A percentile compares a stretch with the other conserved stretches of the same genome.
Conservation (phyloP, 2,113 vertebrate species). For the Mus spicilegus region DNA sequence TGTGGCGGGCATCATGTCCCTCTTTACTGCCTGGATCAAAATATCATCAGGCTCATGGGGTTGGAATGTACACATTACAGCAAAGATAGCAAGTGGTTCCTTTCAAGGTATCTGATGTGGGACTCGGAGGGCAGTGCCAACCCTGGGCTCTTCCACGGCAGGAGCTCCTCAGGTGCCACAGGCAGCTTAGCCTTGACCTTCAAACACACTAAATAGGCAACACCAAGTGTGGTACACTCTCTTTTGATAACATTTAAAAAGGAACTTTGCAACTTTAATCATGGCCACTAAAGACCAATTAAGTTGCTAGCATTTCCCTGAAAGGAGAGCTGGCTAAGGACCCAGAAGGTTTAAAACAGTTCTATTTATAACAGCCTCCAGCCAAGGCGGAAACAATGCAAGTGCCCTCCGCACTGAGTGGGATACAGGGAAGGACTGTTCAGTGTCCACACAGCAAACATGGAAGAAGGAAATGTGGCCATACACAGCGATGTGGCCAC, state of each 20-base stretch:
- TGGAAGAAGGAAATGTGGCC: accelerated
- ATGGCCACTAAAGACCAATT: neutral
- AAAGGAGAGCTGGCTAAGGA: neutral
- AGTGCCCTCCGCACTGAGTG: accelerated
- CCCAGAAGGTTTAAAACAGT: neutral
- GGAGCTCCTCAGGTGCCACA: neutral
- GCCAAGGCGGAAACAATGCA: neutral
- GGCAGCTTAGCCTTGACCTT: neutral
- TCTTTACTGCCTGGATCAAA: neutral
- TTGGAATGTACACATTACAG: neutral
- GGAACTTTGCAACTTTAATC: neutral
- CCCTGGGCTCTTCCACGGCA: neutral
- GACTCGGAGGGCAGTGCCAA: neutral
- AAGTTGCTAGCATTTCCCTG: neutral
- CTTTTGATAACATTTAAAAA: neutral
- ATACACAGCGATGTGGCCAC: neutral
- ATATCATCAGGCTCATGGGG: neutral
- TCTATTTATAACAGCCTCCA: neutral
- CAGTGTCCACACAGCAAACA: accelerated
- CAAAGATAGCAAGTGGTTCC: neutral
- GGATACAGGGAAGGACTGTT: accelerated
- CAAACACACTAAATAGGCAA: neutral
- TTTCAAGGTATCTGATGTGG: accelerated
- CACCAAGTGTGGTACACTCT: neutral
- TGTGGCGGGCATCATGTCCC: accelerated